phyloP scores from a whole-genome alignment of 2,888 invertebrate genomes.

The Globia sparganii region DNA sequence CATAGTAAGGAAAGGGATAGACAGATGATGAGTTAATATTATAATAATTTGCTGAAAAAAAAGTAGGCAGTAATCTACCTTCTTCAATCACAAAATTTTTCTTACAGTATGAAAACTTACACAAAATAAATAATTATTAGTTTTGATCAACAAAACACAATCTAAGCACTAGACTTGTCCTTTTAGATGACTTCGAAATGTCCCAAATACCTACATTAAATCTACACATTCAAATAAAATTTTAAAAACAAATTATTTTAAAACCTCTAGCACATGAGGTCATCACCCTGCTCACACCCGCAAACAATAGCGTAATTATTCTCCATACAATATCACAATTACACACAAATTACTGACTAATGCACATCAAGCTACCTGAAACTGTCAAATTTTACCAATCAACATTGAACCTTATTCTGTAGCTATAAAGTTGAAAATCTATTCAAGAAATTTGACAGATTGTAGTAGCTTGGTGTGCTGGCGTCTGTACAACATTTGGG shows the following conservation, averaged over 20 bases:
- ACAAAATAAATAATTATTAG: background rate
- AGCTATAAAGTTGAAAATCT: no score
- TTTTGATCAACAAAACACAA: background rate
- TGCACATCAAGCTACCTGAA: no score
- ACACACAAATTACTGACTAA: conserved; percentile 46
- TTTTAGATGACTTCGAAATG: background rate
- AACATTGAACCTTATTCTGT: no score
- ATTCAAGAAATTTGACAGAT: no score
- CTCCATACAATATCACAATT: conserved; percentile 55
- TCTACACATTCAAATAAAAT: background rate
- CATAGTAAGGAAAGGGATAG: background rate
- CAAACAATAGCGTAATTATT: conserved; percentile 66
- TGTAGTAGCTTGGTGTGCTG: no score
- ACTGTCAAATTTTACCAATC: no score
- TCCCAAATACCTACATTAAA: background rate
- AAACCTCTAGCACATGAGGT: conserved; percentile 47
- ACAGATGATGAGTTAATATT: background rate
- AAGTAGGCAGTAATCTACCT: background rate
- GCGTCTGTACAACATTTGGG: no score
- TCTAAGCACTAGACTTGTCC: background rate
- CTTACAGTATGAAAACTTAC: background rate
- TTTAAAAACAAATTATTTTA: background rate
- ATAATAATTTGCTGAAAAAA: background rate
- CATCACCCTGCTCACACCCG: conserved; percentile 45
- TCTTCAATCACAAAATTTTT: background rate